phyloP scores from a whole-genome alignment of 2,113 vertebrate genomes.

The Notarius lentiginosus region DNA sequence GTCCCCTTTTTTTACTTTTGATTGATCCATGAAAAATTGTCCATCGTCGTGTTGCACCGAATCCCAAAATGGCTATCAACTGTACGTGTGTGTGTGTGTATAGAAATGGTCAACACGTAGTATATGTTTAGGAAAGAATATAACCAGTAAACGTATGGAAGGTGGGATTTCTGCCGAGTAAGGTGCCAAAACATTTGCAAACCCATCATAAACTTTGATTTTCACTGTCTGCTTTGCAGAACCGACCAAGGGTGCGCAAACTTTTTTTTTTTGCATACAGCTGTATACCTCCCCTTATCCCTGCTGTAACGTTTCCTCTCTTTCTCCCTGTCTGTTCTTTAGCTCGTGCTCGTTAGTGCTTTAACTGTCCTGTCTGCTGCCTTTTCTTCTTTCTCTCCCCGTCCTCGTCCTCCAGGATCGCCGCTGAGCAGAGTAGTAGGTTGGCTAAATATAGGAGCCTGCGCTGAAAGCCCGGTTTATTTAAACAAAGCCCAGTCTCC shows the following conservation, averaged over 20 bases:
- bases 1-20: too few species aligned
- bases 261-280: background rate
- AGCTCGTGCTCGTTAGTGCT: background rate
- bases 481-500: conserved; percentile 73
- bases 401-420: conserved; percentile 84
- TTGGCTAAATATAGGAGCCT: conserved; percentile 99
- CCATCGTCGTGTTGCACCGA: too few species aligned
- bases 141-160: background rate
- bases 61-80: too few species aligned
- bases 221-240: background rate
- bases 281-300: background rate
- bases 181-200: background rate
- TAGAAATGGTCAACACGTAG: too few species aligned
- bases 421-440: conserved; percentile 99
- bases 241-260: background rate
- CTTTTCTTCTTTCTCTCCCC: conserved; percentile 36
- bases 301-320: background rate
- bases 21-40: background rate
- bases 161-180: background rate
- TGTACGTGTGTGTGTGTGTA: too few species aligned
- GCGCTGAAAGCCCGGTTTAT: conserved; percentile 84
- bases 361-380: conserved; percentile 31
- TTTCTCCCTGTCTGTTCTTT: background rate
- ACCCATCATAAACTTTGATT: background rate
- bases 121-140: background rate